Evolutionary conservation across 23 tunicate species (phyloP).

Genomic region (Halocynthia roretzi): DNA sequence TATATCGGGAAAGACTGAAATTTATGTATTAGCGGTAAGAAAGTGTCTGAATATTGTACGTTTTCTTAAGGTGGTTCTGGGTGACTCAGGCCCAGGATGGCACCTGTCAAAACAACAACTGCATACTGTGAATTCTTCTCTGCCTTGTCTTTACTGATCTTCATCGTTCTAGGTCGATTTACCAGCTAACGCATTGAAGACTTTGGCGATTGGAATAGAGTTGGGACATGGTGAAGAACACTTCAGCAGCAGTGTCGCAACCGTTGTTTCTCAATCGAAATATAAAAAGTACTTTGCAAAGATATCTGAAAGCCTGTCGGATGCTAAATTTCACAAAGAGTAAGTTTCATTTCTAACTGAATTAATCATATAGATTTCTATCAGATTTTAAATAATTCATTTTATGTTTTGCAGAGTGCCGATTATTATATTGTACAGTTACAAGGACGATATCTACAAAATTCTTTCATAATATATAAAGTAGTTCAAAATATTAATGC

Average conservation of each 20-base stretch:
- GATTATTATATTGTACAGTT: constrained; percentile 67
- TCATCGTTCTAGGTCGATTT: constrained; percentile 52
- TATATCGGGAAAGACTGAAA: constrained; percentile 40
- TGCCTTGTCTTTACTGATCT: background rate
- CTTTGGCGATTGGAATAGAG: constrained; percentile 39
- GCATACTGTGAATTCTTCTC: background rate
- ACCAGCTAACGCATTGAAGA: constrained; percentile 48
- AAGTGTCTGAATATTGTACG: too few species aligned
- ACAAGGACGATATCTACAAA: constrained; percentile 74
- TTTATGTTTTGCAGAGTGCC: constrained; percentile 40
- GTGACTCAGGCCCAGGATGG: too few species aligned
- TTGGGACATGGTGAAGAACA: constrained; percentile 41
- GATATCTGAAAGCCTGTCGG: constrained; percentile 46
- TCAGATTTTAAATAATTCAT: background rate
- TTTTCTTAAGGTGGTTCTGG: too few species aligned
- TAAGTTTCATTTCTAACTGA: constrained; percentile 8
- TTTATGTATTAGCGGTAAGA: constrained; percentile 75
- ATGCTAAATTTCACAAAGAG: constrained; percentile 51
- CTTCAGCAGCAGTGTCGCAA: constrained; percentile 45
- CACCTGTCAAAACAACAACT: background rate
- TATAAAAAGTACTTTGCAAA: constrained; percentile 52
- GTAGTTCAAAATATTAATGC: too few species aligned
- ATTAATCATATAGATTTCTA: too few species aligned
- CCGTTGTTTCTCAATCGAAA: constrained; percentile 23
- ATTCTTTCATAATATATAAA: constrained; percentile 21